Evolutionary conservation across 1,140 invertebrate genomes (phyloP).

Genomic region (Leptonema lineaticorne): DNA sequence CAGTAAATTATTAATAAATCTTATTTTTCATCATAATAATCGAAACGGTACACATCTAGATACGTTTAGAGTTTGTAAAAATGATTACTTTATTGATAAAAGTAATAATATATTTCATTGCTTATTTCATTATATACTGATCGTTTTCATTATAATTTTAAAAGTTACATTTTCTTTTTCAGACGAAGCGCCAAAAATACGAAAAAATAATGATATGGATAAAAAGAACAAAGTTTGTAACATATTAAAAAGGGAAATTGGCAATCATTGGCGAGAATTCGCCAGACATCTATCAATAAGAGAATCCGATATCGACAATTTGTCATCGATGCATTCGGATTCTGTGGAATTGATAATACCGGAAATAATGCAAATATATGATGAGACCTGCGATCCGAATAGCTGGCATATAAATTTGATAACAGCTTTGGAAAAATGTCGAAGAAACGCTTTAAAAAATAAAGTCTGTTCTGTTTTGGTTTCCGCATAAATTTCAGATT

Average conservation of each 20-base stretch:
- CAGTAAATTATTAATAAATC: too few relatives aligned
- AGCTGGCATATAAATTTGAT: not conserved
- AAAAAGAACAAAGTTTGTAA: not conserved
- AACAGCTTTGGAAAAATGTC: not conserved
- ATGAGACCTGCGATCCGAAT: not conserved
- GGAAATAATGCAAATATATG: not conserved
- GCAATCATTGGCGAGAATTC: not conserved
- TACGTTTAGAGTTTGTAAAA: too few relatives aligned
- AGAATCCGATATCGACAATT: not conserved
- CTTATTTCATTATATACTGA: too few relatives aligned
- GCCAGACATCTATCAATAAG: not conserved
- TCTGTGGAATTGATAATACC: not conserved
- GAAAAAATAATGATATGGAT: conserved; percentile 1
- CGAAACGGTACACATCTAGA: too few relatives aligned
- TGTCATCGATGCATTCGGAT: not conserved
- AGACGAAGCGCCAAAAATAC: too few relatives aligned
- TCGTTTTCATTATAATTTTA: too few relatives aligned
- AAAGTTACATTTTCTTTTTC: too few relatives aligned
- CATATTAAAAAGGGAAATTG: not conserved
- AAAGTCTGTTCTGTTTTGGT: too few relatives aligned
- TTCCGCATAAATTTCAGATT: too few relatives aligned
- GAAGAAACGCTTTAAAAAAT: not conserved
- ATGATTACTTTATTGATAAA: too few relatives aligned
- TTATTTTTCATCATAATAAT: too few relatives aligned
- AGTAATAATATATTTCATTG: too few relatives aligned